A percentile compares a stretch with the other conserved stretches of the same genome.
These are phyloP conservation scores for Scolopax mira DNA, from an alignment of 2,113 vertebrate genomes.

Conservation along the genomic window DNA sequence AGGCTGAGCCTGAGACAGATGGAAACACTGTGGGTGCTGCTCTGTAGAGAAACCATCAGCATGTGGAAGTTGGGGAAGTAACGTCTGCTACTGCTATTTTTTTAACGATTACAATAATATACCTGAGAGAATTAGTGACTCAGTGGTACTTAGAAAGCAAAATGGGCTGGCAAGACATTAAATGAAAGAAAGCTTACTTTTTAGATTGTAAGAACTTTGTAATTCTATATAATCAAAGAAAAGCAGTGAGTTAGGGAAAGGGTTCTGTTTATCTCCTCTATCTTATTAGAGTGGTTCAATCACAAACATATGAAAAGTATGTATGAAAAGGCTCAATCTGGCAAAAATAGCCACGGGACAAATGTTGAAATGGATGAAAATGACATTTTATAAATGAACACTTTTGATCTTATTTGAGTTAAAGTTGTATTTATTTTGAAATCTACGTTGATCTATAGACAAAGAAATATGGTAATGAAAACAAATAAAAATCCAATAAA, in stretches of 20 bases:
- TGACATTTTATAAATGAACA: neutral
- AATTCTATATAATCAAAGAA: neutral
- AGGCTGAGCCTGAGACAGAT: conserved; percentile 18
- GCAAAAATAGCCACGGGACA: neutral
- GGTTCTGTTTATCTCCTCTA: neutral
- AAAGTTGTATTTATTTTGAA: neutral
- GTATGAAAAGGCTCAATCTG: neutral
- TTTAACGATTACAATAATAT: neutral
- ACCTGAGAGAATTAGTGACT: neutral
- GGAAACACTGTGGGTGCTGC: neutral
- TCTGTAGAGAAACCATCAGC: neutral
- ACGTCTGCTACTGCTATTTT: neutral
- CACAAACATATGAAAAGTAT: neutral
- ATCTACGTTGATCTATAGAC: neutral
- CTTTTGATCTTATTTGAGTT: neutral
- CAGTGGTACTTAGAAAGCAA: neutral
- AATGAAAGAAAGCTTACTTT: neutral
- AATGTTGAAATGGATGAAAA: neutral
- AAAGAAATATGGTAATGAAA: neutral
- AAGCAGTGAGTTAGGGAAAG: neutral
- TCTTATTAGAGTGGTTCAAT: neutral
- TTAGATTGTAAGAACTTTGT: neutral
- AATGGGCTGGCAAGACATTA: neutral
- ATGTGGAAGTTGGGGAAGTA: neutral
- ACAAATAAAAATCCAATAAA: neutral